Conservation (phyloP, 2,113 vertebrate genomes). For the Ophthalmolycus amberensis region DNA sequence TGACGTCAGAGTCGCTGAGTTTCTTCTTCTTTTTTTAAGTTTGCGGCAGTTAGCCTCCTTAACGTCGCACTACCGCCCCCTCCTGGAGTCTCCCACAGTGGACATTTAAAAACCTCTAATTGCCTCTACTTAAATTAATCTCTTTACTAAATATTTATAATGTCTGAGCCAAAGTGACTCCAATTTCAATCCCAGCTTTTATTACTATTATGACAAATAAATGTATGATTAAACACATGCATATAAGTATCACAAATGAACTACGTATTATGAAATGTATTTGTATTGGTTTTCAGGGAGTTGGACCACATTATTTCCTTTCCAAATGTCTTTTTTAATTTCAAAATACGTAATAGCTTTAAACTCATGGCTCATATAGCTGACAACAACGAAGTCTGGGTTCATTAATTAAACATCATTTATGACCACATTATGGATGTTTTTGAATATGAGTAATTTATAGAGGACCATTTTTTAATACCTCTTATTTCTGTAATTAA, state of each 20-base stretch:
- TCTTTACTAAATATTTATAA: neutral
- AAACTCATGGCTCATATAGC: neutral
- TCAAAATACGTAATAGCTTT: neutral
- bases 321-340: neutral
- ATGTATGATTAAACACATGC: neutral
- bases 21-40: constrained; percentile 10
- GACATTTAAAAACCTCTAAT: neutral
- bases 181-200: neutral
- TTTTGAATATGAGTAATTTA: neutral
- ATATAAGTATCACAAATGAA: neutral
- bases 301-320: neutral
- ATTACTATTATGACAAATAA: neutral
- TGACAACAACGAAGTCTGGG: neutral
- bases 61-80: neutral
- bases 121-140: neutral
- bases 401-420: neutral
- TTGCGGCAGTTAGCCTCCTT: neutral
- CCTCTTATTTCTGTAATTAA: neutral
- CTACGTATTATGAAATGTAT: neutral
- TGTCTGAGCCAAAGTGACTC: neutral
- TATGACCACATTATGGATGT: neutral
- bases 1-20: constrained; percentile 25
- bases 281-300: neutral
- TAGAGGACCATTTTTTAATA: neutral
- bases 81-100: neutral